These are phyloP conservation scores for Platichthys stellatus DNA, from an alignment of 2,113 vertebrate species.

Conservation along the genomic window DNA sequence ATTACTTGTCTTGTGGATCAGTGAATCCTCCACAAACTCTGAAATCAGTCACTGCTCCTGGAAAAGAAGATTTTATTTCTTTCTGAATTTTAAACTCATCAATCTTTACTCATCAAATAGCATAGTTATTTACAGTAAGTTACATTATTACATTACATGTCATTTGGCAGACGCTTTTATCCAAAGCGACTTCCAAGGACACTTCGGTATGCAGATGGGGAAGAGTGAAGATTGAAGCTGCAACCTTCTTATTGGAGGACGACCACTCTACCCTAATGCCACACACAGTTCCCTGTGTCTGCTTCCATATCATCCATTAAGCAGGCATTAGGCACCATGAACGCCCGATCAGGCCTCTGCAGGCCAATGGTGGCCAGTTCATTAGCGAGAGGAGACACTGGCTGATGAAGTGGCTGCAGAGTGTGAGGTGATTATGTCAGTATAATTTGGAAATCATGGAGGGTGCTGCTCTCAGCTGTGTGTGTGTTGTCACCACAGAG, in stretches of 20 bases:
- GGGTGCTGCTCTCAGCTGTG: constrained; percentile 23
- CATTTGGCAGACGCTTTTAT: too few relatives aligned
- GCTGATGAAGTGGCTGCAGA: constrained; percentile 13
- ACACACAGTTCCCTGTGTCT: background rate
- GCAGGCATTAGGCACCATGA: background rate
- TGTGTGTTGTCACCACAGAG: constrained; percentile 17
- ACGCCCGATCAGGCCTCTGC: background rate
- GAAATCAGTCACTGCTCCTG: too few relatives aligned
- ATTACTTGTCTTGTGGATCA: too few relatives aligned
- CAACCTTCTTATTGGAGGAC: too few relatives aligned
- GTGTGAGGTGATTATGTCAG: constrained; percentile 24
- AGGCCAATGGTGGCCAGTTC: background rate
- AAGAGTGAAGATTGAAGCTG: too few relatives aligned
- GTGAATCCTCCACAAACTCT: too few relatives aligned
- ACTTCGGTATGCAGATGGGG: too few relatives aligned
- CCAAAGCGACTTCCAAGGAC: too few relatives aligned
- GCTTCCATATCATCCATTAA: background rate
- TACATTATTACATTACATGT: too few relatives aligned
- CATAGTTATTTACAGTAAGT: background rate
- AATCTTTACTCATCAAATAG: background rate
- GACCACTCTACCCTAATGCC: too few relatives aligned
- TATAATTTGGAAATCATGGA: constrained; percentile 13
- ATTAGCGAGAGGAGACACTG: background rate
- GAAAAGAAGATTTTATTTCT: background rate
- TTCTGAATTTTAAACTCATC: background rate